These are phyloP conservation scores for Apistogramma diplotaenia DNA, from an alignment of 2,113 vertebrate genomes.

Conservation along the genomic window DNA sequence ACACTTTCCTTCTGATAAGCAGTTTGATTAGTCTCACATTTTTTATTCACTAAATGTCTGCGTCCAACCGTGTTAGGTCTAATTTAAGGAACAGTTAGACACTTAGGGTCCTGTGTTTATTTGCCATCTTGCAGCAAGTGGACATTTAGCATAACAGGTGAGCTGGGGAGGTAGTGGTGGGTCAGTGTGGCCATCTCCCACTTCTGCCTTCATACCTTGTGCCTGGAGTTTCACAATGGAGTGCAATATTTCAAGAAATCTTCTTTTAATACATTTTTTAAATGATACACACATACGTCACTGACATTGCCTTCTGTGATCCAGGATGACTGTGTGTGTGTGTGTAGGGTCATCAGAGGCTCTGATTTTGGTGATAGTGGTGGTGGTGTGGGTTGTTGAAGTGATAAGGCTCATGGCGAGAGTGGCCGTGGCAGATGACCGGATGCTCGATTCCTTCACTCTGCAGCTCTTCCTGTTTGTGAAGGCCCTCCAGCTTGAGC, in stretches of 20 bases:
- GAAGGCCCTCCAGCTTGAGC: conserved; percentile 79
- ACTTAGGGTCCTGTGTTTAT: background rate
- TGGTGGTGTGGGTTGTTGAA: conserved; percentile 50
- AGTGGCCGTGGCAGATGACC: conserved; percentile 60
- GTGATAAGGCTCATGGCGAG: conserved; percentile 73
- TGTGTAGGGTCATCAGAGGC: conserved; percentile 51
- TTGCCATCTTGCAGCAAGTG: background rate
- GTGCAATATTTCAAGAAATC: background rate
- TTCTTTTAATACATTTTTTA: background rate
- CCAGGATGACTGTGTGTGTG: background rate
- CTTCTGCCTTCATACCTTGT: background rate
- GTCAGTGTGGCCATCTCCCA: too few species aligned
- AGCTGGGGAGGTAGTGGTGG: background rate
- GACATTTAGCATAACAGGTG: background rate
- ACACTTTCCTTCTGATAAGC: too few species aligned
- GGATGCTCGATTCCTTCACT: conserved; percentile 76
- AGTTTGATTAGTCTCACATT: too few species aligned
- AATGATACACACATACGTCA: background rate
- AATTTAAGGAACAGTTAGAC: background rate
- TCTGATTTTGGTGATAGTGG: conserved; percentile 59
- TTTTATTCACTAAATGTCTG: too few species aligned
- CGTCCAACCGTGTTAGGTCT: too few species aligned
- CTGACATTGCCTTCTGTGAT: background rate
- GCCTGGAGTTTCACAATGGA: background rate
- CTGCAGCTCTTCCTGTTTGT: conserved; percentile 80